Conservation (phyloP, 2,888 invertebrate genomes). For the Nipponacmea schrenckii region DNA sequence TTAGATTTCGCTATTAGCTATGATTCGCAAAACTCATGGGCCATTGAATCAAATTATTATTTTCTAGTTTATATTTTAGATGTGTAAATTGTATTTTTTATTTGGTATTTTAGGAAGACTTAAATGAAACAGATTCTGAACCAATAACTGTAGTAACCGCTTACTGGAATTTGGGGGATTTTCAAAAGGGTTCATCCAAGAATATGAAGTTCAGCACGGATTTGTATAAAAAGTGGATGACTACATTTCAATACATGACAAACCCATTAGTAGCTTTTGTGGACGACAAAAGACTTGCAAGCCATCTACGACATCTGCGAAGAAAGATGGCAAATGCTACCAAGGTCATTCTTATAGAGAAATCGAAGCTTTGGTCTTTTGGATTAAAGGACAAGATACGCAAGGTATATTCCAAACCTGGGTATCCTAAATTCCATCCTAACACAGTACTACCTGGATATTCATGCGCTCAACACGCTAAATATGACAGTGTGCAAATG, state of each 20-base stretch:
- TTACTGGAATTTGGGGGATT: conserved; percentile 40
- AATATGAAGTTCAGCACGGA: conserved; percentile 15
- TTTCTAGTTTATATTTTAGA: too few relatives aligned
- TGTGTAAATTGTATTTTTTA: too few relatives aligned
- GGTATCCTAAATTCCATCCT: conserved; percentile 44
- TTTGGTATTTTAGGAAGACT: too few relatives aligned
- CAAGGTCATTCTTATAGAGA: conserved; percentile 29
- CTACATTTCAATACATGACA: conserved; percentile 25
- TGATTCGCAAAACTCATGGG: too few relatives aligned
- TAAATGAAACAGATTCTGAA: too few relatives aligned
- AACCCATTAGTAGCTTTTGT: conserved; percentile 43
- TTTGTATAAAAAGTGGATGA: conserved; percentile 31
- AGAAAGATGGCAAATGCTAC: conserved; percentile 26
- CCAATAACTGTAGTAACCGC: conserved; percentile 12
- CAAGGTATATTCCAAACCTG: conserved; percentile 27
- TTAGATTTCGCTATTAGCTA: too few relatives aligned
- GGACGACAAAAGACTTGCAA: conserved; percentile 32
- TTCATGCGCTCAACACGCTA: conserved; percentile 45
- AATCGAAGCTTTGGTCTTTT: conserved; percentile 39
- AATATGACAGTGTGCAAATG: conserved; percentile 37
- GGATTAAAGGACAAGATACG: conserved; percentile 27
- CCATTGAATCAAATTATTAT: too few relatives aligned
- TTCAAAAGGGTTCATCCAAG: conserved; percentile 30
- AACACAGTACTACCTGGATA: conserved; percentile 48
- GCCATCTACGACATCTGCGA: conserved; percentile 28